Conservation (phyloP, 2,888 invertebrate genomes). For the Microchrysa polita region DNA sequence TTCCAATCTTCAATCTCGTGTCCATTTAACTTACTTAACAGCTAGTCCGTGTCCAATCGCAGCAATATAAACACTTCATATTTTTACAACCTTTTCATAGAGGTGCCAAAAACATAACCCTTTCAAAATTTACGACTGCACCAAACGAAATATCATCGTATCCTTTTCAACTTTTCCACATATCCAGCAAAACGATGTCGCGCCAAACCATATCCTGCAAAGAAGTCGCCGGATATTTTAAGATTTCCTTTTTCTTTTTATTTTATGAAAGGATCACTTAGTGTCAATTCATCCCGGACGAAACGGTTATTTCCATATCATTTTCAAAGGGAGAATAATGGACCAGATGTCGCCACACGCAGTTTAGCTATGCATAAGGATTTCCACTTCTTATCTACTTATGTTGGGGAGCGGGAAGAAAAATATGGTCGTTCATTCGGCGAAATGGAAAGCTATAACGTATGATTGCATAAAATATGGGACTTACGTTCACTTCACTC, state of each 20-base stretch:
- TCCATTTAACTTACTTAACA: constrained; percentile 34
- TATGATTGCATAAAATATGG: constrained; percentile 44
- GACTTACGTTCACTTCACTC: constrained; percentile 41
- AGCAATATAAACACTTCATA: constrained; percentile 37
- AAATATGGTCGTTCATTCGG: constrained; percentile 19
- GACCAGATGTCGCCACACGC: constrained; percentile 46
- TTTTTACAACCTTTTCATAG: constrained; percentile 17
- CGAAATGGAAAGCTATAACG: constrained; percentile 8
- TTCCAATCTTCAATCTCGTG: constrained; percentile 16
- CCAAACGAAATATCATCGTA: constrained; percentile 13
- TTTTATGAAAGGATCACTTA: constrained; percentile 41
- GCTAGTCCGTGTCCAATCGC: constrained; percentile 33
- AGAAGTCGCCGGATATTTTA: background rate
- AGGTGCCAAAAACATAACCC: constrained; percentile 18
- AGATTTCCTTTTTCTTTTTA: too few species aligned
- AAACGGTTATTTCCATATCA: constrained; percentile 46
- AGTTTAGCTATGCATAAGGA: constrained; percentile 26
- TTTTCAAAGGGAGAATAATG: constrained; percentile 43
- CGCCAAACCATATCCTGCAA: background rate
- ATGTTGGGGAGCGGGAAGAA: constrained; percentile 1
- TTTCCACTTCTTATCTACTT: constrained; percentile 23
- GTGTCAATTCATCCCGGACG: constrained; percentile 40
- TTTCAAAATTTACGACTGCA: constrained; percentile 25
- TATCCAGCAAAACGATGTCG: background rate
- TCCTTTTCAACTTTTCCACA: constrained; percentile 19